A percentile compares a stretch with the other conserved stretches of the same genome.
Evolutionary conservation across 37 sponge, comb jelly and placozoan species (phyloP).

Genomic region (Haliclona indistincta): DNA sequence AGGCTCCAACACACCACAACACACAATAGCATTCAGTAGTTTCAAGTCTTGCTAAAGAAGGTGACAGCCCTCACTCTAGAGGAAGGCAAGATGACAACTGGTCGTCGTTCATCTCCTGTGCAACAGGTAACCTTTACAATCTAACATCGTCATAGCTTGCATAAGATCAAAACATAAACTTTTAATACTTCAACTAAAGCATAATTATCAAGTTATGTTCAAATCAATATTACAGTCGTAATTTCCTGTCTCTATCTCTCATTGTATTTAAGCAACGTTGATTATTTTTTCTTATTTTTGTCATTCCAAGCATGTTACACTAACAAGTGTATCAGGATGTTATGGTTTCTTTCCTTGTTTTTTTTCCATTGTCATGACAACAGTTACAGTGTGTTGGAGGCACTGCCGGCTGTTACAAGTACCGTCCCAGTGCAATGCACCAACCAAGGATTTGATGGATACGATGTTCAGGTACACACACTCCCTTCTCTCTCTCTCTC

Average conservation of each 20-base stretch:
- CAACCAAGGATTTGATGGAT: constrained; percentile 76
- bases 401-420: constrained; percentile 62
- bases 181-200: too few species aligned
- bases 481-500: constrained; percentile 16
- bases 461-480: constrained; percentile 45
- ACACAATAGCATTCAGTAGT: constrained; percentile 9
- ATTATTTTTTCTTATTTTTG: neutral
- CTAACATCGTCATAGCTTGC: too few species aligned
- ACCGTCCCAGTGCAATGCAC: constrained; percentile 79
- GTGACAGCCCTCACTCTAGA: constrained; percentile 71
- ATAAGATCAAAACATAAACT: too few species aligned
- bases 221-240: too few species aligned
- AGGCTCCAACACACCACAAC: too few species aligned
- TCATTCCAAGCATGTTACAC: too few species aligned
- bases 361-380: neutral
- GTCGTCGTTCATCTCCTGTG: constrained; percentile 64
- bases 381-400: constrained; percentile 83
- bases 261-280: neutral
- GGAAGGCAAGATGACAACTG: constrained; percentile 79
- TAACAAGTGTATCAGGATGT: neutral
- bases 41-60: constrained; percentile 53
- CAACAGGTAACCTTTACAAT: constrained; percentile 72
- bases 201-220: too few species aligned
- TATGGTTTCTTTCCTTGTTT: neutral
- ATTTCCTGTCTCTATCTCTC: neutral